These are phyloP conservation scores for Diglossa cyanea DNA, from an alignment of 2,797 vertebrate species.

Conservation along the genomic window DNA sequence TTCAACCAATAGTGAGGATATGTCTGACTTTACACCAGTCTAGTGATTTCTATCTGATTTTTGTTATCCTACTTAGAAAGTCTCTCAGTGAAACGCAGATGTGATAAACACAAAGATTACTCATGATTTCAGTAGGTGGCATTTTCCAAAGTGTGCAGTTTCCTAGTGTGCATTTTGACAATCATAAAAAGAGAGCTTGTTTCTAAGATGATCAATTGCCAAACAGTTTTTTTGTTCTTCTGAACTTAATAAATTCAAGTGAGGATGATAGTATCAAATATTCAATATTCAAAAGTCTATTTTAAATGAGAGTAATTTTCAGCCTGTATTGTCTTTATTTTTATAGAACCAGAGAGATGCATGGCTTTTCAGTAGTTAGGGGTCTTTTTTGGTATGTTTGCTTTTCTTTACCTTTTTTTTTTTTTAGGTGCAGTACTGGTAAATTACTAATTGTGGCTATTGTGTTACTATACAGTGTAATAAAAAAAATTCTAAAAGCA, in stretches of 20 bases:
- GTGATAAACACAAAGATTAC: neutral
- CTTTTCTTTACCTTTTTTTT: neutral
- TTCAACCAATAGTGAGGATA: neutral
- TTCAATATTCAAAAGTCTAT: neutral
- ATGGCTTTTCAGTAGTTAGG: neutral
- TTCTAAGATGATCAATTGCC: neutral
- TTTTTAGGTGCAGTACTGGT: neutral
- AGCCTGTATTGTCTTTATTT: neutral
- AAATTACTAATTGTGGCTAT: neutral
- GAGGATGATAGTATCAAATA: neutral
- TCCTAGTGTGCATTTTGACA: slow-evolving; percentile 13
- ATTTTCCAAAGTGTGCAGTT: neutral
- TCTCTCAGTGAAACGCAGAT: neutral
- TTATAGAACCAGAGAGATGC: neutral
- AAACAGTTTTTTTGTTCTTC: neutral
- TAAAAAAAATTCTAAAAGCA: neutral
- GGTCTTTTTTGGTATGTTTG: neutral
- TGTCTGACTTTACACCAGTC: neutral
- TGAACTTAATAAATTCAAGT: neutral
- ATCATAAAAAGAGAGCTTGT: neutral
- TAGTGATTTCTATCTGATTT: neutral
- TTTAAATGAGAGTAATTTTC: neutral
- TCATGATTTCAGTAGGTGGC: neutral
- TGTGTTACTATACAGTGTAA: neutral
- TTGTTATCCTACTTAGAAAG: neutral